Evolutionary conservation across 2,888 invertebrate genomes (phyloP), one percentile per base, ranked within the genome.

Genomic region (Hypena proboscidalis): DNA sequence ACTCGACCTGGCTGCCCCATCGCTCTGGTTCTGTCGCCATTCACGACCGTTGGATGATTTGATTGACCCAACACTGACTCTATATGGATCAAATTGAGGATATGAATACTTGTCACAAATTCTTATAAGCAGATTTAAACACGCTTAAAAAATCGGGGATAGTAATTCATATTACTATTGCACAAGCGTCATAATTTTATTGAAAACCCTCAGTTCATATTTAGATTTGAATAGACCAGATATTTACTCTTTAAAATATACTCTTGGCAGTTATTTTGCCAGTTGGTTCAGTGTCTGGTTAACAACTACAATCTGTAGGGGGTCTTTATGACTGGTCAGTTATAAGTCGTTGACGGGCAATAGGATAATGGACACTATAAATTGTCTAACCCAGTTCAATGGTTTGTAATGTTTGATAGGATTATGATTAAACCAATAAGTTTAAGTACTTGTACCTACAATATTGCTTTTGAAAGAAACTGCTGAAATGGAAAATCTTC

Each of bases 1-100:
- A 97, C 80, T 97, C 96, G 8, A 93, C 83, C 83, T 95, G 95
- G 48, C 89, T 94, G 10, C 90, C 93, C 96, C 96, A 96, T 52
- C 93, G 92, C 26, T 95, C 96, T 76, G 58, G 79, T 63, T 43
- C 76, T 46, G 43, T 80, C 55, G 77, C 80, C 88, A 86, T 85
- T 76, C 51, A 56, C 46, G 50, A 60, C 61, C 55, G 55, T 35
- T 63, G 45, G 41, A 64, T 68, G 61, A 69, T 66, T 47, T 36
- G 42, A 55, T 55, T 38, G 49, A 67, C 56, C 53, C 46, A 41
- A 30, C 29, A 69, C 72, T 71, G 66, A 31, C 20, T 41, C 33
- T 26, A 36, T 54, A 57, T 76, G 32, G 33, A 41, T 10, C 39
- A 47, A 57, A 61, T 61, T 77, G 78, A 79, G 83, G 81, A 83